Evolutionary conservation across 1,140 invertebrate species (phyloP), one percentile per base, ranked within the genome.

Genomic region (Lordiphosa collinella): DNA sequence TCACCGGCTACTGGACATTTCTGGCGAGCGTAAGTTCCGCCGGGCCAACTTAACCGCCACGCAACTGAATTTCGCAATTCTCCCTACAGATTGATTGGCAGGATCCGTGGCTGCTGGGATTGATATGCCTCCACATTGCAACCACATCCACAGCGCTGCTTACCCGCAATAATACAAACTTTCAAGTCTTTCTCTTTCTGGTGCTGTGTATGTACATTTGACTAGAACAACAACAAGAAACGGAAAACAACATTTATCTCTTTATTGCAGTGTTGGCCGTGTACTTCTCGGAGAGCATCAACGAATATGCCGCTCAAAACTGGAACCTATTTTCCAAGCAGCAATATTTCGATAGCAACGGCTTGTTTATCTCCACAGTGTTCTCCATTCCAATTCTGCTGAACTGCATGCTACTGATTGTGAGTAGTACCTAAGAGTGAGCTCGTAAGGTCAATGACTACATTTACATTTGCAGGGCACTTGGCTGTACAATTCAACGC

Each of bases 341-440:
- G 71, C 96, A 97, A 85, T 97, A 97, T 89, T 98, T 98, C 90
- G 96, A 98, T 89, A 95, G 94, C 66, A 95, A 95, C 90, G 96
- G 96, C 32, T 90, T 97, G 53, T 98, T 98, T 88, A 97, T 97
- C 91, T 97, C 96, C 8, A 91, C 97, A 11, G 94, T 97, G 9
- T 97, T 97, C 89, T 97, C 96, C 6, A 93, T 96, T 75, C 96
- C 96, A 37, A 94, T 97, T 71, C 90, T 98, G 54, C 91, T 97
- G 16, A 97, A 97, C 89, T 97, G 96, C 85, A 95, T 97, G 92
- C 92, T 97, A 61, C 95, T 97, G 92, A 94, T 98, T 92, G 96
- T 98, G 92, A 94, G 95, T 94, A 79, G 13, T 9, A 22, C 18
- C 4, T 22, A 3, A 5, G 6, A 22, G 18, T 22, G 18, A 22